A percentile compares a stretch with the other conserved stretches of the same genome.
These are phyloP conservation scores for Celastrina argiolus DNA, from an alignment of 2,888 invertebrate species.

Conservation along the genomic window DNA sequence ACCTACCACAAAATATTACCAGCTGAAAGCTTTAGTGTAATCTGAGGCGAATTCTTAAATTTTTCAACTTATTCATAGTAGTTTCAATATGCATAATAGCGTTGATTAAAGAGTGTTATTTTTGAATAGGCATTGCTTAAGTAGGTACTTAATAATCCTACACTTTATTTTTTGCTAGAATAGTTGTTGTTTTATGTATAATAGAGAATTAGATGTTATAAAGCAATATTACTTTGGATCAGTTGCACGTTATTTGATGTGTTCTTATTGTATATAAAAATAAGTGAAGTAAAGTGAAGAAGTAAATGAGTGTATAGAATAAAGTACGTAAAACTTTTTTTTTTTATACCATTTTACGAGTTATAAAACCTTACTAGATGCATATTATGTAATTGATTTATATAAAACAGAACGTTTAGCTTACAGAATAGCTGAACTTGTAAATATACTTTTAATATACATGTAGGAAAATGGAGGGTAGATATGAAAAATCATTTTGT, in stretches of 20 bases:
- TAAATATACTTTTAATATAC: no score
- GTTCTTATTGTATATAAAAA: background rate
- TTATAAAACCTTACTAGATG: no score
- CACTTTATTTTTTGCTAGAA: background rate
- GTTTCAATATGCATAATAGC: background rate
- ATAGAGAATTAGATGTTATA: slow-evolving; percentile 1
- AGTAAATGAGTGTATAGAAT: no score
- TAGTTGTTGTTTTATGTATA: background rate
- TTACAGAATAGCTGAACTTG: no score
- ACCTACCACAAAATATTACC: no score
- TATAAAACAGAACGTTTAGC: no score
- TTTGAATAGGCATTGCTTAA: background rate
- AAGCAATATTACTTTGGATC: background rate
- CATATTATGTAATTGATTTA: no score
- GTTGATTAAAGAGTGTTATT: background rate
- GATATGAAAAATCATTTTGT: no score
- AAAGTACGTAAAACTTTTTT: background rate
- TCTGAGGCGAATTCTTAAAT: background rate
- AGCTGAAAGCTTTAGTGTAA: no score
- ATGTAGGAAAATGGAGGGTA: no score
- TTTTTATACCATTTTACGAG: no score
- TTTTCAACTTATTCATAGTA: background rate
- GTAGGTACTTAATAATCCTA: background rate
- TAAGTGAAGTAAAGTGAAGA: no score
- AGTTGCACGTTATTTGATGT: background rate